Conservation (phyloP, 2,888 invertebrate genomes). For the Pogonocherus hispidulus region DNA sequence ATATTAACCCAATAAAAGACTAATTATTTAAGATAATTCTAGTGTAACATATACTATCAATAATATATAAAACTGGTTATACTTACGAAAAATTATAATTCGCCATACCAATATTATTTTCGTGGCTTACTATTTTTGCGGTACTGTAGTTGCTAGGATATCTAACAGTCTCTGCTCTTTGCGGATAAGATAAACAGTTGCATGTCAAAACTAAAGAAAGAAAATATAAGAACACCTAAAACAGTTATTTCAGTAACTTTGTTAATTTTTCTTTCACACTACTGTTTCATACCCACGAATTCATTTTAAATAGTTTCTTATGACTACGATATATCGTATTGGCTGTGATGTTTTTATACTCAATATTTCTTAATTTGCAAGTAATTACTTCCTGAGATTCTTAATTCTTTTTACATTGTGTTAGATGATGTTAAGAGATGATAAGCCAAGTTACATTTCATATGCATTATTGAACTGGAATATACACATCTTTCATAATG, state of each 20-base stretch:
- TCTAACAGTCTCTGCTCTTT: conserved; percentile 27
- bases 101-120: conserved; percentile 48
- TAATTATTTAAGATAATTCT: too few relatives aligned
- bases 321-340: conserved; percentile 25
- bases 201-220: conserved; percentile 12
- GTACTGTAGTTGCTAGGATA: conserved; percentile 39
- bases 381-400: conserved; percentile 22
- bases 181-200: conserved; percentile 38
- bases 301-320: conserved; percentile 22
- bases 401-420: conserved; percentile 6
- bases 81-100: conserved; percentile 53
- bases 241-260: background rate
- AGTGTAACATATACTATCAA: too few relatives aligned
- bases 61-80: conserved; percentile 9
- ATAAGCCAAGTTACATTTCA: background rate
- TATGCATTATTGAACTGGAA: background rate
- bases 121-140: conserved; percentile 49
- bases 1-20: too few relatives aligned
- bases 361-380: conserved; percentile 16
- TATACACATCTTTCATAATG: background rate
- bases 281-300: conserved; percentile 24
- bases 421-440: background rate
- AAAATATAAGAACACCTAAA: conserved; percentile 26
- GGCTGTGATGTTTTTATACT: conserved; percentile 33
- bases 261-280: background rate